phyloP scores from a whole-genome alignment of 2,888 invertebrate species.

The Drosophila macrospina region DNA sequence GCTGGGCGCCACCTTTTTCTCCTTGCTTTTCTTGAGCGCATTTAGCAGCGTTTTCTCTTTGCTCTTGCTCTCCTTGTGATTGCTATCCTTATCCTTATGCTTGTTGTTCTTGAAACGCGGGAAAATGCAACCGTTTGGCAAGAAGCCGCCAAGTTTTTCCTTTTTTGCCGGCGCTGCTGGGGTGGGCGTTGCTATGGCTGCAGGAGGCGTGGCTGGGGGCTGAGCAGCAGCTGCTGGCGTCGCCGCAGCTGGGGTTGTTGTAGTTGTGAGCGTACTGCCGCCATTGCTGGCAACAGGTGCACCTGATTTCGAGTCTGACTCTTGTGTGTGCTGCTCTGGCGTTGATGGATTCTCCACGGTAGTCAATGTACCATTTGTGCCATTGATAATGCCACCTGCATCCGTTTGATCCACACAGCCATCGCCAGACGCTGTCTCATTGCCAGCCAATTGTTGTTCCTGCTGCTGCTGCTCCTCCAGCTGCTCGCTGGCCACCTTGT shows the following conservation, averaged over 20 bases:
- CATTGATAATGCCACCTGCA: constrained; percentile 50
- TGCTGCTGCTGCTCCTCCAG: constrained; percentile 40
- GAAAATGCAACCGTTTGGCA: constrained; percentile 85
- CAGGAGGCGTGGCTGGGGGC: constrained; percentile 24
- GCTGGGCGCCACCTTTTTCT: constrained; percentile 81
- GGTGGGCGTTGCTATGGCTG: constrained; percentile 35
- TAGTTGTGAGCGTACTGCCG: constrained; percentile 28
- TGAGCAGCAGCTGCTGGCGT: constrained; percentile 23
- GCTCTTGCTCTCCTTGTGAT: constrained; percentile 79
- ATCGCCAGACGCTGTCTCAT: constrained; percentile 28
- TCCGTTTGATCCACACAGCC: constrained; percentile 69
- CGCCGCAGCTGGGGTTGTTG: constrained; percentile 16
- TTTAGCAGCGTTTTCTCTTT: constrained; percentile 84
- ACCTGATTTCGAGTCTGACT: constrained; percentile 24
- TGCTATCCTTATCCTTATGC: constrained; percentile 83
- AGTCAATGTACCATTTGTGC: constrained; percentile 36
- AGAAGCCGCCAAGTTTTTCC: constrained; percentile 85
- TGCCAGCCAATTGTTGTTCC: constrained; percentile 1
- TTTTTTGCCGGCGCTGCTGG: constrained; percentile 80
- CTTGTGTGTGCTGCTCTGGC: constrained; percentile 33
- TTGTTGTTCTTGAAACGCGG: constrained; percentile 85
- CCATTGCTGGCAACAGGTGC: constrained; percentile 46
- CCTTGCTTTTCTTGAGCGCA: constrained; percentile 84
- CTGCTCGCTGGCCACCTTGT: constrained; percentile 69
- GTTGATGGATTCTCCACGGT: constrained; percentile 2